Conservation (phyloP, 92 coral and sea anemone genomes). For the Desmophyllum pertusum region DNA sequence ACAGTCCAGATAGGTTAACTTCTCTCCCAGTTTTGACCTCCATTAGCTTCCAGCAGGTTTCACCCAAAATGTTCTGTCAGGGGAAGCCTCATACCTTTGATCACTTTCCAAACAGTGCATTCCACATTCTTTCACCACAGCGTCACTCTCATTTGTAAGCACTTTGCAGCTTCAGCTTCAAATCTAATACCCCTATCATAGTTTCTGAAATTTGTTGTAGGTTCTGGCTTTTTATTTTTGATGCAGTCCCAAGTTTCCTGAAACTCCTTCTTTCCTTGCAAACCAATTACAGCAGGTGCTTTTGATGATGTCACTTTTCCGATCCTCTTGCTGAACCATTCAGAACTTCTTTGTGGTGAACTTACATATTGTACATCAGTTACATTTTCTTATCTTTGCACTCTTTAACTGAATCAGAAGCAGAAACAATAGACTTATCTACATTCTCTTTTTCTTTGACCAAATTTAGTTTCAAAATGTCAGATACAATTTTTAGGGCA, state of each 20-base stretch:
- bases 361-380: not conserved
- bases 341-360: not conserved
- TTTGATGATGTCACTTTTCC: conserved; percentile 43
- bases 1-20: not conserved
- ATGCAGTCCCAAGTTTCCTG: conserved; percentile 44
- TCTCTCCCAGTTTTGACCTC: not conserved
- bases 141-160: conserved; percentile 16
- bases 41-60: not conserved
- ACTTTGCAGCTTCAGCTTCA: not conserved
- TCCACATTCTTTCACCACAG: conserved; percentile 10
- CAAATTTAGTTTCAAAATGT: conserved; percentile 23
- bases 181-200: not conserved
- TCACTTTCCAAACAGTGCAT: not conserved
- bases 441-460: conserved; percentile 35
- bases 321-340: conserved; percentile 23
- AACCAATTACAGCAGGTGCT: conserved; percentile 51
- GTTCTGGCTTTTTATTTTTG: conserved; percentile 46
- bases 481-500: conserved; percentile 35
- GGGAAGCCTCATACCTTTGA: conserved; percentile 8
- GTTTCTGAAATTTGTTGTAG: conserved; percentile 4
- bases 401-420: not conserved
- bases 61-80: conserved; percentile 20
- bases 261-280: conserved; percentile 32
- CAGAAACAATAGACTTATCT: not conserved
- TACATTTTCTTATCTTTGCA: not conserved